Percentiles rank a stretch among this genome's conserved stretches.
Conservation (phyloP, 2,113 vertebrate species). For the Andinoacara biseriatus region DNA sequence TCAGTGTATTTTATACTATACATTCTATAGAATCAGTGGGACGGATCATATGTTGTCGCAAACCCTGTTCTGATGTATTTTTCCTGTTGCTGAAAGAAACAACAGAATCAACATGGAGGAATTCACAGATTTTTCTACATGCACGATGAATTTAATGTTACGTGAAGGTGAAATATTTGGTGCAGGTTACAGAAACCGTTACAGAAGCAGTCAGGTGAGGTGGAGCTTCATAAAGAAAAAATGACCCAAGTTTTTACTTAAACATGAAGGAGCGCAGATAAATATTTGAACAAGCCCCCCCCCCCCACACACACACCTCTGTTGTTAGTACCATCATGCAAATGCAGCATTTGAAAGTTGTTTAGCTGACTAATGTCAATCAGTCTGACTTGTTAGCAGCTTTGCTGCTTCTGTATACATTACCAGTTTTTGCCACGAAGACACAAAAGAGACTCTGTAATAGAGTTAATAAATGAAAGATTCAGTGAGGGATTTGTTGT, state of each 20-base stretch:
- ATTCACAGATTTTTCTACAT: background rate
- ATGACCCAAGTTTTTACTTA: background rate
- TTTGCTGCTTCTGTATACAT: background rate
- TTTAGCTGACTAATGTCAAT: background rate
- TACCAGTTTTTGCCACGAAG: background rate
- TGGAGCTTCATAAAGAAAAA: background rate
- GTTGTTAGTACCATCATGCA: background rate
- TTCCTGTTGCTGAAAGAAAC: background rate
- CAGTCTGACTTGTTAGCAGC: background rate
- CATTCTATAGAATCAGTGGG: background rate
- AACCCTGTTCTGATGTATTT: background rate
- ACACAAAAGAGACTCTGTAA: conserved; percentile 2
- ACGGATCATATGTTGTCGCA: background rate
- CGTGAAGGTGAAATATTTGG: background rate
- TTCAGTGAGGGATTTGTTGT: conserved; percentile 5
- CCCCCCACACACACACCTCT: too few species aligned
- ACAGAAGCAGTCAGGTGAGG: background rate
- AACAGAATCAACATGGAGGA: background rate
- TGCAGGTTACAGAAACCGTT: background rate
- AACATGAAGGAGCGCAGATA: background rate
- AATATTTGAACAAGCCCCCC: background rate
- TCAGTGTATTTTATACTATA: too few species aligned
- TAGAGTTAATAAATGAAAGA: conserved; percentile 17
- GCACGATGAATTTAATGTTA: background rate
- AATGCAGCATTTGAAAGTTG: background rate